Conservation (phyloP, 1,140 invertebrate genomes). For the Agraylea sexmaculata region DNA sequence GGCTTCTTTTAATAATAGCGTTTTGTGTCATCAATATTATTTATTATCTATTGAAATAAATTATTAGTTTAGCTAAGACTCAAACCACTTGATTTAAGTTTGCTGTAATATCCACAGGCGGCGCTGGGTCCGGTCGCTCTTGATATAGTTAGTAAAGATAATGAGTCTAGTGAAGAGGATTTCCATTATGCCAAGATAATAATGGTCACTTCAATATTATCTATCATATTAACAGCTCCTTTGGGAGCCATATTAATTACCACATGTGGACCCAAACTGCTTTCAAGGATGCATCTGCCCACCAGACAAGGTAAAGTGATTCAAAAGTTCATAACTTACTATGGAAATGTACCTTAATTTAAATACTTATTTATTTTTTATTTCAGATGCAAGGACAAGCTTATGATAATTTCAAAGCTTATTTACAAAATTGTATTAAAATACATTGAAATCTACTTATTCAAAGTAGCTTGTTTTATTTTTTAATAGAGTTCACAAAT, state of each 20-base stretch:
- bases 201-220: slow-evolving; percentile 64
- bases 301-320: neutral
- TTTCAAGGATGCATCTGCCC: slow-evolving; percentile 28
- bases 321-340: neutral
- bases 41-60: too few species aligned
- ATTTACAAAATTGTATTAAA: neutral
- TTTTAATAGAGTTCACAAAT: too few species aligned
- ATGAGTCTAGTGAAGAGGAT: slow-evolving; percentile 27
- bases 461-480: too few species aligned
- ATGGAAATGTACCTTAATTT: neutral
- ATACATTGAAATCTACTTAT: too few species aligned
- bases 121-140: slow-evolving; percentile 68
- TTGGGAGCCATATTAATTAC: slow-evolving; percentile 80
- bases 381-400: neutral
- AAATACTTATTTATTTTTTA: neutral
- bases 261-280: slow-evolving; percentile 59
- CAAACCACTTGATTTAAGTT: neutral
- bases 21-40: too few species aligned
- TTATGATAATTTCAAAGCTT: neutral
- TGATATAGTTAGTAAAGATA: slow-evolving; percentile 45
- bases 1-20: too few species aligned
- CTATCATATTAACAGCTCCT: slow-evolving; percentile 85
- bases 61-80: too few species aligned
- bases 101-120: slow-evolving; percentile 42
- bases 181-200: slow-evolving; percentile 45